Percentiles rank a stretch among this genome's conserved stretches.
Evolutionary conservation across 2,888 invertebrate species (phyloP).

Genomic region (Galerucella pusilla): DNA sequence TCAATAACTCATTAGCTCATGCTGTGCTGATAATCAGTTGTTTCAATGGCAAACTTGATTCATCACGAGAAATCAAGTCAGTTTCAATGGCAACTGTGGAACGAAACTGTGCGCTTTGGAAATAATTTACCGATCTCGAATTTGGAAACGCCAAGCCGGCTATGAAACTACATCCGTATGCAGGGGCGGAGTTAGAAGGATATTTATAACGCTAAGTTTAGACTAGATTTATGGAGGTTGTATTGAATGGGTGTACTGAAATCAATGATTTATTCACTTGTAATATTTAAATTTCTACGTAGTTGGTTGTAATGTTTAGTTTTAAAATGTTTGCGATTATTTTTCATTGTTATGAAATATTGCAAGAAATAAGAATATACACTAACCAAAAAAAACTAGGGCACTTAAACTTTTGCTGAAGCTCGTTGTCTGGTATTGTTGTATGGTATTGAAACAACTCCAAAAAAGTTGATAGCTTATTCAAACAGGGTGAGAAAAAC

Average conservation of each 20-base stretch:
- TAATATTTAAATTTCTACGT: not conserved
- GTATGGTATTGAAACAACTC: no score
- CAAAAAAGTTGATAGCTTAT: no score
- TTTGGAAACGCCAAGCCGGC: constrained; percentile 34
- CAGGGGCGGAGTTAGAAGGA: constrained; percentile 9
- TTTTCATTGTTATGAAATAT: no score
- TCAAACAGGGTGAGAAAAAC: no score
- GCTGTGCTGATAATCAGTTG: constrained; percentile 38
- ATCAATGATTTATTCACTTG: not conserved
- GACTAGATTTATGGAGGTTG: constrained; percentile 2
- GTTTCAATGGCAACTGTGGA: constrained; percentile 48
- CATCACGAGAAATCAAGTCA: constrained; percentile 48
- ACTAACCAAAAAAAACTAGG: no score
- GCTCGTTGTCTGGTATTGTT: no score
- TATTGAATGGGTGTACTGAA: not conserved
- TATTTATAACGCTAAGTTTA: not conserved
- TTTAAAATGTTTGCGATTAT: no score
- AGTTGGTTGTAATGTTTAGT: not conserved
- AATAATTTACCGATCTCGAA: constrained; percentile 48
- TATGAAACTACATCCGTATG: constrained; percentile 27
- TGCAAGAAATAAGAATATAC: no score
- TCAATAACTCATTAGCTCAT: constrained; percentile 13
- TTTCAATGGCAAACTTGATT: constrained; percentile 46
- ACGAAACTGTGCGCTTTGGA: constrained; percentile 50
- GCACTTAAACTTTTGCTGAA: no score